Evolutionary conservation across 2,797 vertebrate genomes (phyloP).

Genomic region (Enteromius treurensis): DNA sequence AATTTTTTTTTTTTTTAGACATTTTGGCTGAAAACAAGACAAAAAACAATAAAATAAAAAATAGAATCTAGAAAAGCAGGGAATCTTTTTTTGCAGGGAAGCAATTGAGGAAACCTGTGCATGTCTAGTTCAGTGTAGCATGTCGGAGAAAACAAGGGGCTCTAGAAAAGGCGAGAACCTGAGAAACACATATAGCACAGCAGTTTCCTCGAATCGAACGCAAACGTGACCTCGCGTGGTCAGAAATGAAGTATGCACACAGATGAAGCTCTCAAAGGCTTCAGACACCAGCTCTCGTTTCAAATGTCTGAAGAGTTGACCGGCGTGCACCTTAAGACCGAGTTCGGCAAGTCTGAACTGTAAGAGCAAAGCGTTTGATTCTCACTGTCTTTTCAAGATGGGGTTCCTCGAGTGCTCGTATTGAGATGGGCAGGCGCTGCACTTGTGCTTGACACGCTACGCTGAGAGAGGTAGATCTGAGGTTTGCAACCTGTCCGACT

Average conservation of each 20-base stretch:
- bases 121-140: too few relatives aligned
- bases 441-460: constrained; percentile 20
- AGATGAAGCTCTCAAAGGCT: background rate
- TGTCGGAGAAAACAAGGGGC: background rate
- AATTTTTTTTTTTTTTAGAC: too few relatives aligned
- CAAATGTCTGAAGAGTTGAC: background rate
- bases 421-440: constrained; percentile 28
- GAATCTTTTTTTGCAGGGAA: too few relatives aligned
- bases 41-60: too few relatives aligned
- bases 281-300: background rate
- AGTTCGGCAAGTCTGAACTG: background rate
- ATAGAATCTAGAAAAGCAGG: too few relatives aligned
- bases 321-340: background rate
- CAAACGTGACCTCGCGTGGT: background rate
- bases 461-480: constrained; percentile 71
- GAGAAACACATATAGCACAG: background rate
- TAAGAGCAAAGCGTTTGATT: background rate
- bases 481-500: constrained; percentile 56
- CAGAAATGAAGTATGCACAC: background rate
- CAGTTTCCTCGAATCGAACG: constrained; percentile 2
- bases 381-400: background rate
- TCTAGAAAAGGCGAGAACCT: background rate
- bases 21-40: too few relatives aligned
- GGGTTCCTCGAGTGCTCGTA: background rate
- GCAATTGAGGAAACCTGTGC: background rate